Percentiles rank a stretch among this genome's conserved stretches.
Conservation (phyloP, 2,888 invertebrate genomes). For the Stomorhina lunata region DNA sequence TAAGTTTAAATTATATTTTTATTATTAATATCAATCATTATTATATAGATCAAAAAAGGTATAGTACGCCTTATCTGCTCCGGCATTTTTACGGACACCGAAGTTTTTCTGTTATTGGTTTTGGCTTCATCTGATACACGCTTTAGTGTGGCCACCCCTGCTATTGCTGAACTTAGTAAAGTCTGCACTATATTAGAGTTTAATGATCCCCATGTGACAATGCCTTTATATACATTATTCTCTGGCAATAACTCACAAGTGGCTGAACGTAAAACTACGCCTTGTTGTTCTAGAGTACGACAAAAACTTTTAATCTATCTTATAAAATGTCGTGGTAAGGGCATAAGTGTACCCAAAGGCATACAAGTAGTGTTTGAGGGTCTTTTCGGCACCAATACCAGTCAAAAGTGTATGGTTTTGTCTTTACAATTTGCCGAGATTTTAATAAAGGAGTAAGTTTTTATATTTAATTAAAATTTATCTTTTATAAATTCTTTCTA, state of each 20-base stretch:
- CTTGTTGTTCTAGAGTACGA: slow-evolving; percentile 91
- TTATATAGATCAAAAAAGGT: slow-evolving; percentile 85
- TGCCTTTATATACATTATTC: slow-evolving; percentile 89
- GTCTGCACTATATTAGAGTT: slow-evolving; percentile 87
- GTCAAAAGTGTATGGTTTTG: slow-evolving; percentile 89
- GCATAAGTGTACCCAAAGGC: slow-evolving; percentile 88
- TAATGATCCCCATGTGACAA: slow-evolving; percentile 85
- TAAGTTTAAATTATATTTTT: too few species aligned
- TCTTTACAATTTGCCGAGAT: slow-evolving; percentile 91
- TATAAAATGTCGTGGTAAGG: slow-evolving; percentile 86
- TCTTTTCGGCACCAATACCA: slow-evolving; percentile 90
- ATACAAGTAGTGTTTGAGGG: slow-evolving; percentile 95
- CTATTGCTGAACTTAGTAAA: slow-evolving; percentile 91
- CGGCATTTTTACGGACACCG: slow-evolving; percentile 87
- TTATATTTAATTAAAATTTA: background rate
- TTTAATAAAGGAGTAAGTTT: slow-evolving; percentile 88
- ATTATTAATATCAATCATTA: background rate
- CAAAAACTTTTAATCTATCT: slow-evolving; percentile 92
- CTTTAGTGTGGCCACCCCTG: slow-evolving; percentile 92
- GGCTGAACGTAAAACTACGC: slow-evolving; percentile 86
- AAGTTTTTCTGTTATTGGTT: slow-evolving; percentile 88
- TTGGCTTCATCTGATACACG: slow-evolving; percentile 94
- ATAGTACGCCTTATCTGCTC: slow-evolving; percentile 90
- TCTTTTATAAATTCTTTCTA: background rate
- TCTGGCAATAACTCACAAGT: slow-evolving; percentile 80